Percentiles rank a stretch among this genome's conserved stretches.
Evolutionary conservation across 2,797 vertebrate genomes (phyloP).

Genomic region (Cottoperca gobio): DNA sequence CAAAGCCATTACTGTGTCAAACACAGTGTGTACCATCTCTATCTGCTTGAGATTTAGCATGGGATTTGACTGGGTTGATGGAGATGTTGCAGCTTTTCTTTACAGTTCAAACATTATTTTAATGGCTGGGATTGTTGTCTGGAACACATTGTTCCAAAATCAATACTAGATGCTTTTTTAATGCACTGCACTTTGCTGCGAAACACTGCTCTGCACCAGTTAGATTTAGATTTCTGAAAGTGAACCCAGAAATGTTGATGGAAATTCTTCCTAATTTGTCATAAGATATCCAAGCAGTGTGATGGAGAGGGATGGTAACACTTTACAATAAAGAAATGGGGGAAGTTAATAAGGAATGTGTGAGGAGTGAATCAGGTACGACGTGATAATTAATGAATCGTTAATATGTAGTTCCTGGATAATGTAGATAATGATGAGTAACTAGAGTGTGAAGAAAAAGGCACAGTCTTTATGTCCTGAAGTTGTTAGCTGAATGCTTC

Average conservation of each 20-base stretch:
- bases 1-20: not conserved
- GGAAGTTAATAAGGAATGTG: not conserved
- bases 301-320: not conserved
- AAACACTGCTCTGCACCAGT: not conserved
- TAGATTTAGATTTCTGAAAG: not conserved
- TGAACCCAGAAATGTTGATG: not conserved
- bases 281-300: not conserved
- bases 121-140: not conserved
- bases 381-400: not conserved
- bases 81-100: not conserved
- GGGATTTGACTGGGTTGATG: not conserved
- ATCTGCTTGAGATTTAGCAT: constrained; percentile 4
- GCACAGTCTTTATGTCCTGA: not conserved
- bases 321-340: not conserved
- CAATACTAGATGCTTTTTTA: not conserved
- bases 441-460: not conserved
- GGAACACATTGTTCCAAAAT: constrained; percentile 19
- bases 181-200: not conserved
- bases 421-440: not conserved
- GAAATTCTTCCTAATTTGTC: not conserved
- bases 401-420: constrained; percentile 2
- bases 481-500: not conserved
- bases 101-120: not conserved
- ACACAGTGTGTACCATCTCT: not conserved
- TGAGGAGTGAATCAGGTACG: not conserved